phyloP scores from a whole-genome alignment of 1,140 invertebrate genomes.

The Magallana ariakensis region DNA sequence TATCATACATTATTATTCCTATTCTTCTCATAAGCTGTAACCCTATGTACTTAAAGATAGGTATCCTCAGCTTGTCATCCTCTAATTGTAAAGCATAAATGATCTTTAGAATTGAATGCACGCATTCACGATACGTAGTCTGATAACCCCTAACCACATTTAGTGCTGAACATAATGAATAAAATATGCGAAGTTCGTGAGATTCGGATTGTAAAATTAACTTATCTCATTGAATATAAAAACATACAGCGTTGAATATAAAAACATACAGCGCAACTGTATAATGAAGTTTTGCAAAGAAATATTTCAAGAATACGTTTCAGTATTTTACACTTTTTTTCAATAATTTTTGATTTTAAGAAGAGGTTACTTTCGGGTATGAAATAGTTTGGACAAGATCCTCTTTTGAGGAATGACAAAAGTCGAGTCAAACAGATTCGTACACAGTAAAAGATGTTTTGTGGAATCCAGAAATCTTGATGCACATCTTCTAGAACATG shows the following conservation, averaged over 20 bases:
- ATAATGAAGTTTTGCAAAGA: neutral
- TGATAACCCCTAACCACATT: neutral
- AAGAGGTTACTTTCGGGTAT: neutral
- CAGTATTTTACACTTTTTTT: neutral
- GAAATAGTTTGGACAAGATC: neutral
- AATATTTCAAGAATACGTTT: neutral
- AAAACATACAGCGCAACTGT: no score
- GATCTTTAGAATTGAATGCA: neutral
- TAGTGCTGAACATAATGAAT: neutral
- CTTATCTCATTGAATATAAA: neutral
- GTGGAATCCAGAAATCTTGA: neutral
- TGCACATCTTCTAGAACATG: neutral
- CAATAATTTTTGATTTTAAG: neutral
- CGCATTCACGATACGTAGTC: neutral
- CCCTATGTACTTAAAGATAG: neutral
- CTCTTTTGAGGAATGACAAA: neutral
- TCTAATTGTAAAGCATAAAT: neutral
- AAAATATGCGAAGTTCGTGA: neutral
- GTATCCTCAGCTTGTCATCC: neutral
- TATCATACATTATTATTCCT: neutral
- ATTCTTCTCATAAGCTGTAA: neutral
- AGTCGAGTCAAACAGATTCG: neutral
- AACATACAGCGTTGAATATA: neutral
- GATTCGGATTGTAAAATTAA: neutral
- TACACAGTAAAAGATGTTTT: neutral